These are phyloP conservation scores for Poecilia velifera DNA, from an alignment of 2,797 vertebrate species.

Conservation along the genomic window DNA sequence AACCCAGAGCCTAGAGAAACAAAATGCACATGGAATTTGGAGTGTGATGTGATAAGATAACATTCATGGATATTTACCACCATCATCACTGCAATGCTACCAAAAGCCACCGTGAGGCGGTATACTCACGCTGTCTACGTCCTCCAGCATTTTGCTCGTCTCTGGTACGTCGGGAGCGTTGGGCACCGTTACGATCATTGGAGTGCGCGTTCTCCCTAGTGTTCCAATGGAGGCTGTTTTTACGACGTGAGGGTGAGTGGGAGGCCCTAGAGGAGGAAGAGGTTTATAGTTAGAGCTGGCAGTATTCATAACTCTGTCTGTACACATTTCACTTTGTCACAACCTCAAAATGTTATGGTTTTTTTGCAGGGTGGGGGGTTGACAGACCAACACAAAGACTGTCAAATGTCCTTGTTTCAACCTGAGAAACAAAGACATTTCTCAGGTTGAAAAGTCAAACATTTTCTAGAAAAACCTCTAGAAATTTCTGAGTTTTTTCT, in stretches of 20 bases:
- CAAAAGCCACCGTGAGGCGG: conserved; percentile 23
- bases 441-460: too few relatives aligned
- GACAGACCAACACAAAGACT: too few relatives aligned
- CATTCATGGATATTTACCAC: background rate
- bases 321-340: too few relatives aligned
- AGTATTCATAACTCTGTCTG: background rate
- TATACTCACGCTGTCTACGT: conserved; percentile 92
- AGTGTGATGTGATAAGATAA: conserved; percentile 44
- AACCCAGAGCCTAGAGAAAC: conserved; percentile 55
- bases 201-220: conserved; percentile 90
- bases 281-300: conserved; percentile 23
- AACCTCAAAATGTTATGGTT: too few relatives aligned
- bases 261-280: conserved; percentile 76
- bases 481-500: too few relatives aligned
- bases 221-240: conserved; percentile 98
- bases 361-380: too few relatives aligned
- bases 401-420: too few relatives aligned
- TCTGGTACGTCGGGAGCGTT: conserved; percentile 93
- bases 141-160: conserved; percentile 94
- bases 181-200: conserved; percentile 92
- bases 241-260: conserved; percentile 85
- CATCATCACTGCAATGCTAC: background rate
- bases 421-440: too few relatives aligned
- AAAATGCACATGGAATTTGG: conserved; percentile 49
- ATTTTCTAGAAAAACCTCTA: too few relatives aligned